phyloP scores from a whole-genome alignment of 2,888 invertebrate species.

The Latrodectus elegans region DNA sequence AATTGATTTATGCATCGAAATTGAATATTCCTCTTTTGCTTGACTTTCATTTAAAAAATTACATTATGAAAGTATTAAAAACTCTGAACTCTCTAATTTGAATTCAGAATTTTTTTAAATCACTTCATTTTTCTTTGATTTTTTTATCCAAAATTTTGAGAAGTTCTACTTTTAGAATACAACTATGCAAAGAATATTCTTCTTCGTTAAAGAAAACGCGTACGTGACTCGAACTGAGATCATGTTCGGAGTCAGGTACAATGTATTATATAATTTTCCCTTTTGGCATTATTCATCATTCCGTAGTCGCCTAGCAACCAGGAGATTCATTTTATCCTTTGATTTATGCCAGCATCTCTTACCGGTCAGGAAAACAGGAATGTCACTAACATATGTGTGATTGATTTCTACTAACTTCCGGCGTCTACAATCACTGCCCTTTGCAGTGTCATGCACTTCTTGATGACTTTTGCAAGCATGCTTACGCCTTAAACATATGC shows the following conservation, averaged over 20 bases:
- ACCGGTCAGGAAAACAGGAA: slow-evolving; percentile 37
- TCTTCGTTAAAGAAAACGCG: too few species aligned
- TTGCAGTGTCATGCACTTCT: slow-evolving; percentile 12
- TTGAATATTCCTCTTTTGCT: too few species aligned
- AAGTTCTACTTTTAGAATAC: too few species aligned
- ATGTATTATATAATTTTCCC: slow-evolving; percentile 28
- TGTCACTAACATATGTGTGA: slow-evolving; percentile 46
- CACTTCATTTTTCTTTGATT: too few species aligned
- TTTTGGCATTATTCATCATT: slow-evolving; percentile 32
- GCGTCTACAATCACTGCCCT: slow-evolving; percentile 30
- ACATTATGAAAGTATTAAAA: too few species aligned
- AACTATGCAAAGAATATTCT: too few species aligned
- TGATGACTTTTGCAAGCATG: slow-evolving; percentile 11
- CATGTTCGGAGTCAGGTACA: slow-evolving; percentile 5
- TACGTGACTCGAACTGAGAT: too few species aligned
- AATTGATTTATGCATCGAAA: too few species aligned
- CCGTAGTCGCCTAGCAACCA: slow-evolving; percentile 42
- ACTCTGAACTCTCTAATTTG: too few species aligned
- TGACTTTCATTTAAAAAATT: too few species aligned
- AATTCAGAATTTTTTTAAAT: too few species aligned
- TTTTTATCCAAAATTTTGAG: too few species aligned
- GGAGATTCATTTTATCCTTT: slow-evolving; percentile 44
- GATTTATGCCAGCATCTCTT: slow-evolving; percentile 44
- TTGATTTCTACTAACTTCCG: slow-evolving; percentile 49
- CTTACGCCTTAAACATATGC: neutral